Evolutionary conservation across 2,797 vertebrate species (phyloP).

Genomic region (Crypturellus tataupa): DNA sequence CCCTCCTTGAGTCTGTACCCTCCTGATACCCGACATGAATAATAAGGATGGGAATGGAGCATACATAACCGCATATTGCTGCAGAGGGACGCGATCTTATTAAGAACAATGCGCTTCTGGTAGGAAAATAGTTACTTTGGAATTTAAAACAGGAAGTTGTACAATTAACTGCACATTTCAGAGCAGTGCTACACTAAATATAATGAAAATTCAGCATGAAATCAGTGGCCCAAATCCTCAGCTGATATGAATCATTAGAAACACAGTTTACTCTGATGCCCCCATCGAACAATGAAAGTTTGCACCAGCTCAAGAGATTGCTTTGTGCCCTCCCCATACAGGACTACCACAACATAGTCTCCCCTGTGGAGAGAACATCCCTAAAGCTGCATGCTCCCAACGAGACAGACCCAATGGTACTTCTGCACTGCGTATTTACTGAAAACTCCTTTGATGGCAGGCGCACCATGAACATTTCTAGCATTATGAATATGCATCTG

Average conservation of each 20-base stretch:
- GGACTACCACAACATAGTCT: background rate
- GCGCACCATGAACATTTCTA: background rate
- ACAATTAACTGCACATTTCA: slow-evolving; percentile 23
- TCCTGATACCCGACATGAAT: background rate
- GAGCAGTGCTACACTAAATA: background rate
- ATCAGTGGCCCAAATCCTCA: background rate
- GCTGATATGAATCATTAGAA: background rate
- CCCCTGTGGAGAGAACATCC: background rate
- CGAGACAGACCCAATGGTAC: background rate
- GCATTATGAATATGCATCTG: background rate
- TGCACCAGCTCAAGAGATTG: background rate
- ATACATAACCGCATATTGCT: background rate
- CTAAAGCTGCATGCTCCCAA: background rate
- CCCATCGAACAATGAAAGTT: background rate
- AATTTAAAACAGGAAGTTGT: slow-evolving; percentile 43
- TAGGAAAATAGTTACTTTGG: background rate
- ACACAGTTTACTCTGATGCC: background rate
- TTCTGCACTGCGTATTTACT: background rate
- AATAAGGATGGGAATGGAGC: background rate
- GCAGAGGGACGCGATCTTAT: slow-evolving; percentile 13
- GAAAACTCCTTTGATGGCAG: background rate
- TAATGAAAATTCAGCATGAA: background rate
- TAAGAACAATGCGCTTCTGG: slow-evolving; percentile 12
- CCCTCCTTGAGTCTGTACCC: background rate
- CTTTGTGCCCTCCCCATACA: background rate